Evolutionary conservation across 2,797 vertebrate genomes (phyloP).

Genomic region (Pipistrellus nathusii): DNA sequence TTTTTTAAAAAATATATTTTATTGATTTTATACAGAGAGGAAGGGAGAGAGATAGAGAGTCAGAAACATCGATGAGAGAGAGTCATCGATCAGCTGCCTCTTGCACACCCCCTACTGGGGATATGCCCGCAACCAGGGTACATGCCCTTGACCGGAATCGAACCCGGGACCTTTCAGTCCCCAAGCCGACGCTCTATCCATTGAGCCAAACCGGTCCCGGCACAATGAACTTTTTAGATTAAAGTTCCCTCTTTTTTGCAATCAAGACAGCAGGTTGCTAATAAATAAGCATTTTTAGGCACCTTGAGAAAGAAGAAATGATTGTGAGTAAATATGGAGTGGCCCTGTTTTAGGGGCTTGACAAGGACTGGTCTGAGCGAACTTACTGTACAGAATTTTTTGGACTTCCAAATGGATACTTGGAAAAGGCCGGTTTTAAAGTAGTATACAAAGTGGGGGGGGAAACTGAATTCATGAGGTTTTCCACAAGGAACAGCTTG

Average conservation of each 20-base stretch:
- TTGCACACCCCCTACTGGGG: too few relatives aligned
- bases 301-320: background rate
- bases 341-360: background rate
- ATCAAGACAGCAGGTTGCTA: conserved; percentile 13
- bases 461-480: conserved; percentile 63
- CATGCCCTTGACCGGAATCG: too few relatives aligned
- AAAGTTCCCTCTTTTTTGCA: background rate
- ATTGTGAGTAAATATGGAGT: background rate
- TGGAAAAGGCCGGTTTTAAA: conserved; percentile 61
- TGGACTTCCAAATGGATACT: conserved; percentile 48
- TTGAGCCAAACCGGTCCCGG: too few relatives aligned
- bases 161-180: too few relatives aligned
- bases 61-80: too few relatives aligned
- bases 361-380: background rate
- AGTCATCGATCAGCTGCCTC: too few relatives aligned
- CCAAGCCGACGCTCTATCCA: too few relatives aligned
- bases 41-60: too few relatives aligned
- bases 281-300: background rate
- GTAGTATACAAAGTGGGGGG: background rate
- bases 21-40: too few relatives aligned
- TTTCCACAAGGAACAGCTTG: conserved; percentile 63
- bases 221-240: background rate
- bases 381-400: conserved; percentile 36
- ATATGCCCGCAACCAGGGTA: too few relatives aligned
- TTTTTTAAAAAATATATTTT: too few relatives aligned